Evolutionary conservation across 2,797 vertebrate species (phyloP).

Genomic region (Argya squamiceps): DNA sequence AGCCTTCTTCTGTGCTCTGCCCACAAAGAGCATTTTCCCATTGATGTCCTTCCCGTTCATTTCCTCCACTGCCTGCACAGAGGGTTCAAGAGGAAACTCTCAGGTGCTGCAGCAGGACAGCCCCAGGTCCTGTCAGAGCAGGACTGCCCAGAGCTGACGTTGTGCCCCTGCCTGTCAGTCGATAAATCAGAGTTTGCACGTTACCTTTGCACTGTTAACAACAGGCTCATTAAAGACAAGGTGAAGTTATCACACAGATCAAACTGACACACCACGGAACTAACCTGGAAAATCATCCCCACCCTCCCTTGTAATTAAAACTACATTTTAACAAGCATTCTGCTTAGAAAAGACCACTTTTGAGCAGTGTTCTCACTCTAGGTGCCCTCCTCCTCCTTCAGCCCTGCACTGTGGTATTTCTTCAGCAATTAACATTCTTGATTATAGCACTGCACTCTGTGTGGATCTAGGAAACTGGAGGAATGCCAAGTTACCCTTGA

Average conservation of each 20-base stretch:
- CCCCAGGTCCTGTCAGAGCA: not conserved
- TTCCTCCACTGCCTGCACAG: constrained; percentile 91
- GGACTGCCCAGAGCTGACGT: not conserved
- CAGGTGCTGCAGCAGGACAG: not conserved
- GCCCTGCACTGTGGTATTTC: not conserved
- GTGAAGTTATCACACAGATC: not conserved
- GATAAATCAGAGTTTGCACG: not conserved
- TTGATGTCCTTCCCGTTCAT: constrained; percentile 96
- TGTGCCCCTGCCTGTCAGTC: not conserved
- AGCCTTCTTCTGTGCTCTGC: constrained; percentile 97
- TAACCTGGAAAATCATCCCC: not conserved
- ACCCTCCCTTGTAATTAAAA: not conserved
- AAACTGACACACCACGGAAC: not conserved
- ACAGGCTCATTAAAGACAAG: not conserved
- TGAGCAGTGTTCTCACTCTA: not conserved
- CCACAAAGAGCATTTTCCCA: constrained; percentile 94
- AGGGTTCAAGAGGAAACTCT: not conserved
- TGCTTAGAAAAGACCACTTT: not conserved
- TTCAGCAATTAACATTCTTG: not conserved
- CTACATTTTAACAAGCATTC: not conserved
- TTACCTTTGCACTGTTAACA: not conserved
- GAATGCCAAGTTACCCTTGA: not conserved
- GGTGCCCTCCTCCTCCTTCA: not conserved
- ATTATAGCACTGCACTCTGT: not conserved
- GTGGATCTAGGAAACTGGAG: not conserved